A percentile compares a stretch with the other conserved stretches of the same genome.
Evolutionary conservation across 2,888 invertebrate species (phyloP).

Genomic region (Xylota sylvarum): DNA sequence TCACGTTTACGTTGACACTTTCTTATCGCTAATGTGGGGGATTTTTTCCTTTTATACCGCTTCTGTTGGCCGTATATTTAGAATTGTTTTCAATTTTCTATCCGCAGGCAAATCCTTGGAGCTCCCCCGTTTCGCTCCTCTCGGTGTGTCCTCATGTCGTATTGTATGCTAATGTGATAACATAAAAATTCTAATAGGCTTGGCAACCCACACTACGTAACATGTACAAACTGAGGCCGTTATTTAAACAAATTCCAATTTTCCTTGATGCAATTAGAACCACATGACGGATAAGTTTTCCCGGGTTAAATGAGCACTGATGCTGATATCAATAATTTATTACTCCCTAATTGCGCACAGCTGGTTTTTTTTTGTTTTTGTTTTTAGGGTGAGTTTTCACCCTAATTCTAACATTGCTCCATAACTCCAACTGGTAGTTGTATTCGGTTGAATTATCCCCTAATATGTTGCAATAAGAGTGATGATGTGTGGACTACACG

Average conservation of each 20-base stretch:
- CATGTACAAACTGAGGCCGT: background rate
- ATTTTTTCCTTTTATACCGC: constrained; percentile 28
- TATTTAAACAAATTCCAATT: constrained; percentile 35
- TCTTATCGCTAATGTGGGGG: constrained; percentile 73
- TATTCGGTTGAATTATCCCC: constrained; percentile 65
- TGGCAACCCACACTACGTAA: background rate
- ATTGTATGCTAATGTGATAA: constrained; percentile 52
- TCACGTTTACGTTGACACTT: constrained; percentile 74
- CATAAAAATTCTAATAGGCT: constrained; percentile 25
- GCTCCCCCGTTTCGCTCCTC: background rate
- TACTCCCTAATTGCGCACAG: constrained; percentile 69
- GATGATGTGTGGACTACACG: constrained; percentile 71
- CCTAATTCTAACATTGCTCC: constrained; percentile 53
- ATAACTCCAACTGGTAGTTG: constrained; percentile 44
- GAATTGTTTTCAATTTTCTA: constrained; percentile 72
- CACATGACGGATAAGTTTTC: constrained; percentile 52
- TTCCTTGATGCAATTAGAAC: constrained; percentile 40
- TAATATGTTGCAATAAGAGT: constrained; percentile 68
- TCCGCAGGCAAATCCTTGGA: constrained; percentile 38
- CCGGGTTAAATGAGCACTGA: constrained; percentile 26
- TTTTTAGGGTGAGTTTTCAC: constrained; percentile 35
- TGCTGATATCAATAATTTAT: constrained; percentile 71
- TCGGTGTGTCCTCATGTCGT: background rate
- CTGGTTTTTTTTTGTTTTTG: constrained; percentile 68
- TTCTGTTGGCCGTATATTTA: constrained; percentile 33